Base-by-base conservation (phyloP, 1,140 invertebrate species). In the Drosophila guanche region DNA sequence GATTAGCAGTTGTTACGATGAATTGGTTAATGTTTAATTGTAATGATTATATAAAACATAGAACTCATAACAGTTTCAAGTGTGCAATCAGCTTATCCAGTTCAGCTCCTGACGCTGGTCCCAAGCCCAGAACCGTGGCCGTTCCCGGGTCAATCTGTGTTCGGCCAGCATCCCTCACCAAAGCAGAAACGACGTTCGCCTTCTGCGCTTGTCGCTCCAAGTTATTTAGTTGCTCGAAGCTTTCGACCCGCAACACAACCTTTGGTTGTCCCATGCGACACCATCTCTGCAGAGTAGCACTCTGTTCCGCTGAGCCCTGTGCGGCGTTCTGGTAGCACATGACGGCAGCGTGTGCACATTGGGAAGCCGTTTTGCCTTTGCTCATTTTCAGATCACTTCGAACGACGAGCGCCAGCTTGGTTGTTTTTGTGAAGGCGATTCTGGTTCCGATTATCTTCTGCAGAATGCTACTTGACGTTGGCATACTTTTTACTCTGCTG, bases 361-460 rank as follows among this genome's bases (percentile, higher is more conserved):
- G 96, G 14, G 96, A 94, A n/a, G 95, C 96, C 46, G 94, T 93
- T 92, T 97, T 97, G 7, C 96, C 97, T 92, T 94, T 95, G 12
- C 94, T 93, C 96, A 97, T 97, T 57, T 93, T 93, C 7, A 97
- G 91, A 92, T 97, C 96, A 41, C 92, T 94, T 47, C 96, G 92
- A 0, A 97, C 95, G 22, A 97, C 93, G 43, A 97, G 88, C 0
- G 95, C 95, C 93, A 97, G 93, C 92, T 96, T 97, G 47, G 91
- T 90, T 40, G 62, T 62, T 14, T 52, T 63, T 46, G 23, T 42
- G 16, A 53, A 25, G 62, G 33, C 23, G 42, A 48, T 16, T 57
- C 63, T 73, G 63, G 59, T 74, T 57, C 54, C 70, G 10, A 78
- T 14, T 5, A 89, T 52, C 58, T 89, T 75, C 54, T 57, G 51